Evolutionary conservation across 2,113 vertebrate genomes (phyloP), one percentile per base, ranked within the genome.

Genomic region (Xiphophorus hellerii): DNA sequence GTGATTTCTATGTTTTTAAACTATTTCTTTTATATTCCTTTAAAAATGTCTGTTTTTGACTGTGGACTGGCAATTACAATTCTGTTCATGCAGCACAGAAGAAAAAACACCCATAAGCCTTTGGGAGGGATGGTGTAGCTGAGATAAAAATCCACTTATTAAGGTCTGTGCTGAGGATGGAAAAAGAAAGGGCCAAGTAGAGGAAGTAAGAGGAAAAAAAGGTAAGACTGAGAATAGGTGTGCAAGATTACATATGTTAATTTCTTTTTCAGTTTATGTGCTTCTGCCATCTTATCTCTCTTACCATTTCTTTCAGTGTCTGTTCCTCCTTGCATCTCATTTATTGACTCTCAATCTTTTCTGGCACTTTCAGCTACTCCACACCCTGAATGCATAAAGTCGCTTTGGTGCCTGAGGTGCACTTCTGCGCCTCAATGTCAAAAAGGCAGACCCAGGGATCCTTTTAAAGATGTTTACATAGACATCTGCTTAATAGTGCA

Each of bases 111-210:
- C 75, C 81, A 85, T 86, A 92, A 91, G 91, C 90, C 87, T 89
- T 80, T 81, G 90, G 89, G 88, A 87, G 81, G 42, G 72, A 80
- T 77, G 69, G 77, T 82, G 90, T 76, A 82, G 83, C 76, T 1
- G 83, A 88, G 87, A 93, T 91, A 92, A 91, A 92, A 92, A 93
- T 93, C 91, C 85, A 88, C 80, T 92, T 91, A 93, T 92, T 91
- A 91, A 90, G 70, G 78, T 81, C 71, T 77, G 76, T 69, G 65
- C 70, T 73, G 76, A 75, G 64, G 84, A 82, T 63, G 61, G 74
- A 72, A 67, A 83, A 74, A 78, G 62, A 75, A 87, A 77, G 76
- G 62, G 66, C 30, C 60, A 31, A 68, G 63, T 76, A 31, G n/a
- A 80, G 61, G 39, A 74, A 68, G 69, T 60, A 62, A 78, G 64